These are phyloP conservation scores for Psittacus erithacus DNA, from an alignment of 2,113 vertebrate species.

Conservation along the genomic window DNA sequence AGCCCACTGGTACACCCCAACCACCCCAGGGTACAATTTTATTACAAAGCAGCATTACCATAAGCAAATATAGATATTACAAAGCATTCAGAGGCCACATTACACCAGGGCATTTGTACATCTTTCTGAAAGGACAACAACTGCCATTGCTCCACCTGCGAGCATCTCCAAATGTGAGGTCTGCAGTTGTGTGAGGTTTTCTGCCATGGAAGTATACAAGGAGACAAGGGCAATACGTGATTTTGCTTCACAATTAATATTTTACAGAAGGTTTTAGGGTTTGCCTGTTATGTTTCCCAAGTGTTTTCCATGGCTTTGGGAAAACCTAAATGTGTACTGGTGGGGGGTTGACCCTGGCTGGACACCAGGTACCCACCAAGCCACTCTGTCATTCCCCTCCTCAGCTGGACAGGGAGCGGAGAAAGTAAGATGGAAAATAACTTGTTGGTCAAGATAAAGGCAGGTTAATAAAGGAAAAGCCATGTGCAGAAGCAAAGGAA, in stretches of 20 bases:
- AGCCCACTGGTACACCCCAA: neutral
- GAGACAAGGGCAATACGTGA: neutral
- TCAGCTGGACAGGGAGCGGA: neutral
- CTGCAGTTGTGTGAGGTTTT: neutral
- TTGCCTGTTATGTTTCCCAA: neutral
- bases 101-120: neutral
- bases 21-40: neutral
- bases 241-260: neutral
- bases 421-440: neutral
- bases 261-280: neutral
- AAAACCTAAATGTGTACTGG: neutral
- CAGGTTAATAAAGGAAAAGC: neutral
- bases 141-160: neutral
- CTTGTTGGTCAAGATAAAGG: neutral
- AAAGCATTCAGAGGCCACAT: neutral
- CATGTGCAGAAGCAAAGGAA: neutral
- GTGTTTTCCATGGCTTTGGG: neutral
- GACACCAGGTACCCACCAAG: neutral
- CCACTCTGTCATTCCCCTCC: neutral
- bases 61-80: neutral
- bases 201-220: neutral
- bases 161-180: neutral
- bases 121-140: neutral
- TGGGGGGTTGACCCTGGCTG: neutral
- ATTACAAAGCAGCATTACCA: neutral